Conservation (phyloP, 2,888 invertebrate genomes). For the Ornithoptera alexandrae region DNA sequence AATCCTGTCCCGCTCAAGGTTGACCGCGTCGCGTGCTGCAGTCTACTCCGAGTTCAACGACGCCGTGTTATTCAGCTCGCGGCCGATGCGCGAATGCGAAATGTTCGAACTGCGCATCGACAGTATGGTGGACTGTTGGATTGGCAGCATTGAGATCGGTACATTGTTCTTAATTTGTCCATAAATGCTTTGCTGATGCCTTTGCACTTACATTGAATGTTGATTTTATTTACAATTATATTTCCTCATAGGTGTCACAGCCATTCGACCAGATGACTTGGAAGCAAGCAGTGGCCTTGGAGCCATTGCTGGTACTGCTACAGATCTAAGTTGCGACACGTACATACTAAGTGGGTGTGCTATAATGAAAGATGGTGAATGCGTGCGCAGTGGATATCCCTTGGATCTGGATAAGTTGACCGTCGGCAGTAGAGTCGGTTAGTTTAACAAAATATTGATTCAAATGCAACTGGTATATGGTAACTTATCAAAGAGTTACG, state of each 20-base stretch:
- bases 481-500: too few relatives aligned
- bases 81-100: slow-evolving; percentile 93
- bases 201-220: too few relatives aligned
- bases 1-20: slow-evolving; percentile 88
- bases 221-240: neutral
- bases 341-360: slow-evolving; percentile 96
- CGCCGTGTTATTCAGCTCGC: slow-evolving; percentile 94
- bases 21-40: slow-evolving; percentile 92
- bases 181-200: neutral
- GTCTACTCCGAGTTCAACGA: slow-evolving; percentile 96
- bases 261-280: slow-evolving; percentile 93
- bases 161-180: slow-evolving; percentile 26
- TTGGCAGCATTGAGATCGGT: slow-evolving; percentile 94
- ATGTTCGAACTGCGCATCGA: slow-evolving; percentile 95
- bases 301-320: slow-evolving; percentile 87
- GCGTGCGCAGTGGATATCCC: slow-evolving; percentile 90
- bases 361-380: slow-evolving; percentile 94
- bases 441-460: slow-evolving; percentile 36
- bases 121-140: slow-evolving; percentile 95
- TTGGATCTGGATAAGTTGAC: slow-evolving; percentile 91
- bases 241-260: slow-evolving; percentile 84
- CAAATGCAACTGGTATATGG: too few relatives aligned
- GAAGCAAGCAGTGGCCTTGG: slow-evolving; percentile 73
- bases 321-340: slow-evolving; percentile 93
- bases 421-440: slow-evolving; percentile 88